Conservation (phyloP, 1,140 invertebrate species). For the Caenorhabditis latens region DNA sequence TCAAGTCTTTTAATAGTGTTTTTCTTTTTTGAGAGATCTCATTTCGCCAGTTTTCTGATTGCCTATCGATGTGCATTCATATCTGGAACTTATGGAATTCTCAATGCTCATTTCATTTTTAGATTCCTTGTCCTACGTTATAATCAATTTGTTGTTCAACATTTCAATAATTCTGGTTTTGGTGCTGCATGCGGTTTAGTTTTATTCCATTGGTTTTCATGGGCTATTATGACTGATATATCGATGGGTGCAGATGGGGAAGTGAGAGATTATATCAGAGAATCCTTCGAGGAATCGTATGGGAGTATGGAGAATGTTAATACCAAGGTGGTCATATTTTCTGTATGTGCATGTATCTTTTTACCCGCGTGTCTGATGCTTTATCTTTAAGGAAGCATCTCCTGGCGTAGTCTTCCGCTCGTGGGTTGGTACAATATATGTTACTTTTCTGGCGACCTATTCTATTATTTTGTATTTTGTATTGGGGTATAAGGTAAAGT, state of each 20-base stretch:
- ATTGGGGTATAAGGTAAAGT: neutral
- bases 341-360: neutral
- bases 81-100: constrained; percentile 9
- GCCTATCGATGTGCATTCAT: neutral
- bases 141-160: neutral
- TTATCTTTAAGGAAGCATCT: neutral
- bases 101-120: neutral
- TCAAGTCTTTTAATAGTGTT: neutral
- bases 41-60: neutral
- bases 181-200: neutral
- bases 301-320: neutral
- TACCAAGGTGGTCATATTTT: neutral
- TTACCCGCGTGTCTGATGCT: neutral
- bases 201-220: neutral
- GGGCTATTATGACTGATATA: neutral
- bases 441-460: neutral
- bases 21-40: neutral
- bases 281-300: neutral
- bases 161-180: neutral
- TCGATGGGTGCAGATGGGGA: neutral
- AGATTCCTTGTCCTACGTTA: neutral
- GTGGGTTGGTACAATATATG: neutral
- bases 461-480: neutral
- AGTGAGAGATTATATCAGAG: neutral
- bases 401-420: neutral